Evolutionary conservation across 2,797 vertebrate genomes (phyloP), one percentile per base, ranked within the genome.

Genomic region (Mormyrus hasselquistii): DNA sequence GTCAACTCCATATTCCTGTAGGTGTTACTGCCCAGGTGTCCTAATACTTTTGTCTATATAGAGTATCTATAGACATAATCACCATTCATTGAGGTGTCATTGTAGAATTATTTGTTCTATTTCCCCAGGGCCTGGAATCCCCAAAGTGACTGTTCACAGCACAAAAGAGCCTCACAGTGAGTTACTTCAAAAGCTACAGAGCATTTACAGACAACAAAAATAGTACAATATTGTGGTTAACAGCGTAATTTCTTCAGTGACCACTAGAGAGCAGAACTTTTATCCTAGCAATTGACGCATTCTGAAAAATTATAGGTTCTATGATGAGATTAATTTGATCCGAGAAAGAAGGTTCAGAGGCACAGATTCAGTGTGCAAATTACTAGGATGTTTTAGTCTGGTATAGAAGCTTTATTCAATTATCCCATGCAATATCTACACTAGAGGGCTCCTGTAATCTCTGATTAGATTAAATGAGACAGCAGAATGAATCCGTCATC

Each of bases 81-180:
- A 19, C 16, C 73, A 79, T 44, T 79, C 16, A 41, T 79, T 50
- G 82, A 59, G 50, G 85, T 87, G 22, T 87, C 12, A 59, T 41
- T 59, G 12, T 50, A 25, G 19, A 44, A 84, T 49, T 8, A 52
- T 53, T 86, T 34, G 79, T 88, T 85, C 89, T 50, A 25, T 76
- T 76, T 7, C 57, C 41, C 22, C 53, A 93, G 92, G 92, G 3
- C 92, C 92, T 38, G 92, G 91, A 69, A 76, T 93, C 55, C 92
- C 92, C 57, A 89, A 89, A 25, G 84, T 92, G 12, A 91, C 91
- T 83, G 88, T 92, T 87, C 92, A 93, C 44, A 87, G 19, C 85
- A 90, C 91, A 44, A 59, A 88, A 9, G 90, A 92, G 12, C 92
- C 92, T 12, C 90, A 86, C 82, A 90, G 92, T 93, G 87, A 91